Evolutionary conservation across 2,888 invertebrate species (phyloP).

Genomic region (Aspidiotus rigidus): DNA sequence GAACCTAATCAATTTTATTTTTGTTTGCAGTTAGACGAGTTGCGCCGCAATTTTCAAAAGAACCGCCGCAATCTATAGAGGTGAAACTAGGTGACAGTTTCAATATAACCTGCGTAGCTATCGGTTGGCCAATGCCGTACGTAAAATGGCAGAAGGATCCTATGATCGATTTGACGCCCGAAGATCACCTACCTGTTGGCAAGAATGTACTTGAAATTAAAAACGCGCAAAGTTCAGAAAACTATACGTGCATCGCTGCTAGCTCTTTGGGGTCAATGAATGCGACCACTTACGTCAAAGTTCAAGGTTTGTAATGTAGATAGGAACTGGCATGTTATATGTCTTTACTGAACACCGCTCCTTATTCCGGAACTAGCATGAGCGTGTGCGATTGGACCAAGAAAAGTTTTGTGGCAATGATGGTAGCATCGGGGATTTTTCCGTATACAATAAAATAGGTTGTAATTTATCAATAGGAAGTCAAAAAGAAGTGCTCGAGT

Average conservation of each 20-base stretch:
- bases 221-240: slow-evolving; percentile 83
- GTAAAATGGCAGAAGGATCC: slow-evolving; percentile 86
- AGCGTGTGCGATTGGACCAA: too few relatives aligned
- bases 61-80: slow-evolving; percentile 73
- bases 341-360: too few relatives aligned
- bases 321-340: too few relatives aligned
- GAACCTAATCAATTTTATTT: not conserved
- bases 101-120: slow-evolving; percentile 92
- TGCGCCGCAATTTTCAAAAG: slow-evolving; percentile 89
- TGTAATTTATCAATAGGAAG: too few relatives aligned
- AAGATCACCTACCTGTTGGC: slow-evolving; percentile 75
- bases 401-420: too few relatives aligned
- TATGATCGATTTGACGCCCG: slow-evolving; percentile 73
- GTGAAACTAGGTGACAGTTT: slow-evolving; percentile 85
- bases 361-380: too few relatives aligned
- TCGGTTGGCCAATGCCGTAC: slow-evolving; percentile 95
- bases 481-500: too few relatives aligned
- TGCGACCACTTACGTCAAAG: slow-evolving; percentile 77
- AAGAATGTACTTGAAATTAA: slow-evolving; percentile 77
- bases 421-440: too few relatives aligned
- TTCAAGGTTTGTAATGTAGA: slow-evolving; percentile 69
- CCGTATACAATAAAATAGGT: too few relatives aligned
- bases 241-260: slow-evolving; percentile 94
- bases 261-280: slow-evolving; percentile 90
- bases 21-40: slow-evolving; percentile 73